A percentile compares a stretch with the other conserved stretches of the same genome.
Conservation (phyloP, 1,140 invertebrate species). For the Orussus abietinus region DNA sequence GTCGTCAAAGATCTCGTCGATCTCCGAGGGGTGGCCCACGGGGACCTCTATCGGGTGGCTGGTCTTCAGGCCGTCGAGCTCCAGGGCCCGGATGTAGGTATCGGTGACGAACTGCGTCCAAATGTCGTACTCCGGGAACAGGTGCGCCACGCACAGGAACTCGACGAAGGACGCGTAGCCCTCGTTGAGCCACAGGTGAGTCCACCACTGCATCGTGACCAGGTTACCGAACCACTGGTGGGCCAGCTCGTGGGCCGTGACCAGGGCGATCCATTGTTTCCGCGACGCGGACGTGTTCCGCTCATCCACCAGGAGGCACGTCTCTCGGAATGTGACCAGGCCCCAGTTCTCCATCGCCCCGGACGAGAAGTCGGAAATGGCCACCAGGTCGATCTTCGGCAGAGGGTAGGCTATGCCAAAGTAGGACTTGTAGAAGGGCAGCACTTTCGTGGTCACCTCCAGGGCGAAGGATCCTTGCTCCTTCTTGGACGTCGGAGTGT, state of each 20-base stretch:
- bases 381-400: slow-evolving; percentile 94
- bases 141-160: slow-evolving; percentile 79
- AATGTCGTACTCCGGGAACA: slow-evolving; percentile 90
- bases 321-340: slow-evolving; percentile 77
- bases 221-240: slow-evolving; percentile 89
- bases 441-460: slow-evolving; percentile 77
- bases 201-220: slow-evolving; percentile 91
- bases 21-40: slow-evolving; percentile 84
- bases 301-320: slow-evolving; percentile 77
- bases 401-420: slow-evolving; percentile 94
- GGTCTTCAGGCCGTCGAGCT: slow-evolving; percentile 84
- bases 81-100: slow-evolving; percentile 75
- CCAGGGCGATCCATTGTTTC: slow-evolving; percentile 83
- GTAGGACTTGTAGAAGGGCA: slow-evolving; percentile 92
- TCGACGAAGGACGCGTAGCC: slow-evolving; percentile 90
- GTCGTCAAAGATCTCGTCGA: slow-evolving; percentile 93
- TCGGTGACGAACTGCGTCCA: slow-evolving; percentile 91
- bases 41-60: slow-evolving; percentile 90
- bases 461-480: slow-evolving; percentile 91
- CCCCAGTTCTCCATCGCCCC: slow-evolving; percentile 99
- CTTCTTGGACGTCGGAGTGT: slow-evolving; percentile 86
- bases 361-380: slow-evolving; percentile 87
- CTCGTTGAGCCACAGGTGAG: slow-evolving; percentile 86
- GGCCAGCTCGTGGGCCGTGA: slow-evolving; percentile 84
- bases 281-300: slow-evolving; percentile 77